Evolutionary conservation across 2,888 invertebrate species (phyloP).

Genomic region (Lithodes maja): DNA sequence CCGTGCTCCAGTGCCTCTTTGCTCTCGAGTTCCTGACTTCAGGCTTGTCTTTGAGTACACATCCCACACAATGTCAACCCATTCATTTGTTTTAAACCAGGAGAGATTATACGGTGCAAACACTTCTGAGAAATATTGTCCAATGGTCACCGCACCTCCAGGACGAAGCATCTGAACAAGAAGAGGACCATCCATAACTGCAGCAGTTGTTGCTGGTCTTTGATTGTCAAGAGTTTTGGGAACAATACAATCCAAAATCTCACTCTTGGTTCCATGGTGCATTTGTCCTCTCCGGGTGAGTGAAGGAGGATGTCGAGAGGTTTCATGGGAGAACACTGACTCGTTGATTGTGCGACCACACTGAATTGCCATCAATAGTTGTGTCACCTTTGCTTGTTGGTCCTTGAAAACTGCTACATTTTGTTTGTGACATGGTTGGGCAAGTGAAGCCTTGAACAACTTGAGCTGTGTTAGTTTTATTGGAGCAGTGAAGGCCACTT

Average conservation of each 20-base stretch:
- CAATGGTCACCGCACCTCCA: constrained; percentile 40
- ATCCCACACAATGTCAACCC: constrained; percentile 37
- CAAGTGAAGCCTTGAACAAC: too few relatives aligned
- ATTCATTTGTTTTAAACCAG: constrained; percentile 42
- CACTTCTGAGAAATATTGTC: constrained; percentile 25
- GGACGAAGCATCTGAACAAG: constrained; percentile 48
- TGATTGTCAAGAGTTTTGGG: constrained; percentile 23
- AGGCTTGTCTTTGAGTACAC: constrained; percentile 46
- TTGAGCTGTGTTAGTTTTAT: too few relatives aligned
- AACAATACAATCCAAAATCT: constrained; percentile 29
- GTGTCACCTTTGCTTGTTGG: too few relatives aligned
- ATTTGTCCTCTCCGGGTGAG: constrained; percentile 30
- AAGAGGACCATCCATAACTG: constrained; percentile 38
- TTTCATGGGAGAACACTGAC: constrained; percentile 24
- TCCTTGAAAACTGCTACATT: too few relatives aligned
- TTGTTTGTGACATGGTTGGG: too few relatives aligned
- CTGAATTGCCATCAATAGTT: too few relatives aligned
- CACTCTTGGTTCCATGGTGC: constrained; percentile 41
- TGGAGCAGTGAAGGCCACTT: too few relatives aligned
- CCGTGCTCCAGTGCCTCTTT: constrained; percentile 31
- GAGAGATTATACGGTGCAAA: constrained; percentile 31
- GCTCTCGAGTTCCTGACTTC: constrained; percentile 40
- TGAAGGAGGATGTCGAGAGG: constrained; percentile 16
- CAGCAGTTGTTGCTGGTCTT: constrained; percentile 17
- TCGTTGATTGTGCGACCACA: constrained; percentile 35